Evolutionary conservation across 2,888 invertebrate species (phyloP).

Genomic region (Lampropteryx suffumata): DNA sequence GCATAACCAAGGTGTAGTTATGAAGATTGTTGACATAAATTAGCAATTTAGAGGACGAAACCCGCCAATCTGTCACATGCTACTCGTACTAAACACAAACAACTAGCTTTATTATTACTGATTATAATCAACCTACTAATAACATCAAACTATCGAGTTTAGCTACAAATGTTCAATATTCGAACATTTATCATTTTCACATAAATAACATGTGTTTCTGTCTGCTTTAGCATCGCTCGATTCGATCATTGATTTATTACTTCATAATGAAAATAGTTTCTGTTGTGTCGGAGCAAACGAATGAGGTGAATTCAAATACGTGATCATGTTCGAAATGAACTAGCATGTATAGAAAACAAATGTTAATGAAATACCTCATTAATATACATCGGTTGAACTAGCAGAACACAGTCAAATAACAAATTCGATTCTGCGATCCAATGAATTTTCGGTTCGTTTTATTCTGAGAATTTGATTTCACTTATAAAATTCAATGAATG

Average conservation of each 20-base stretch:
- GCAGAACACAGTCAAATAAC: constrained; percentile 31
- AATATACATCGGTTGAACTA: constrained; percentile 16
- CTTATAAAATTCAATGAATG: constrained; percentile 10
- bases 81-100: constrained; percentile 21
- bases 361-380: constrained; percentile 52
- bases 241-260: constrained; percentile 77
- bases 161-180: constrained; percentile 43
- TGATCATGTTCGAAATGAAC: constrained; percentile 42
- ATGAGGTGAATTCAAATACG: constrained; percentile 38
- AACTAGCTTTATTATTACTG: constrained; percentile 27
- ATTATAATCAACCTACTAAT: constrained; percentile 37
- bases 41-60: constrained; percentile 28
- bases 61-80: constrained; percentile 28
- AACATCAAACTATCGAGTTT: constrained; percentile 40
- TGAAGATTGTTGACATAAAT: constrained; percentile 11
- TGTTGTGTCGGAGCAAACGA: constrained; percentile 47
- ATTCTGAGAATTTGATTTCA: constrained; percentile 25
- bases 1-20: constrained; percentile 1
- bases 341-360: constrained; percentile 46
- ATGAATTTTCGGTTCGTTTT: constrained; percentile 28
- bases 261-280: constrained; percentile 78
- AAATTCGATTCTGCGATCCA: constrained; percentile 34
- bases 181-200: constrained; percentile 62
- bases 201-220: constrained; percentile 68
- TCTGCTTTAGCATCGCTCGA: constrained; percentile 66